A percentile compares a stretch with the other conserved stretches of the same genome.
Conservation (phyloP, 2,888 invertebrate genomes). For the Scaptomyza reducta region DNA sequence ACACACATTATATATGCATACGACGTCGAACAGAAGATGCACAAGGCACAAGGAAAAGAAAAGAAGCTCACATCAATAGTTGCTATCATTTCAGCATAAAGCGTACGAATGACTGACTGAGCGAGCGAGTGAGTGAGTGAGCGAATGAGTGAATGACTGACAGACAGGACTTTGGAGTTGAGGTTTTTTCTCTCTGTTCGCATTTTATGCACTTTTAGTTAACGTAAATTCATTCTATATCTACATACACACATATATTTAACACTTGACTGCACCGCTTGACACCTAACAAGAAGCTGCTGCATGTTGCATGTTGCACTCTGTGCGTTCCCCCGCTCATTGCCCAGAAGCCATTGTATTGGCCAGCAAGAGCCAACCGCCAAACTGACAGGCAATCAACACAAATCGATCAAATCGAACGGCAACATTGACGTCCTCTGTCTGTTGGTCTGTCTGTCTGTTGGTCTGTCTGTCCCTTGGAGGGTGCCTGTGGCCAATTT, state of each 20-base stretch:
- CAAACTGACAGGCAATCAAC: conserved; percentile 75
- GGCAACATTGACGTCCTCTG: conserved; percentile 30
- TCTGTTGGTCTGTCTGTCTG: neutral
- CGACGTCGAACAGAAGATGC: conserved; percentile 43
- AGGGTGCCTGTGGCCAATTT: conserved; percentile 65
- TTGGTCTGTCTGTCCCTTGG: neutral
- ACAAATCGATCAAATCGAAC: conserved; percentile 76
- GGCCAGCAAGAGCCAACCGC: conserved; percentile 31
- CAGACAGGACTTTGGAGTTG: conserved; percentile 54
- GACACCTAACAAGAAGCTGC: conserved; percentile 73
- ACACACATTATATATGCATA: conserved; percentile 49
- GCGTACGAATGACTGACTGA: conserved; percentile 39
- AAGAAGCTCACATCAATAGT: conserved; percentile 50
- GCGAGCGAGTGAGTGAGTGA: conserved; percentile 39
- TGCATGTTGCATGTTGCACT: conserved; percentile 26
- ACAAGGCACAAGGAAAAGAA: conserved; percentile 5
- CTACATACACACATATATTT: conserved; percentile 65
- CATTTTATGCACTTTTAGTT: conserved; percentile 78
- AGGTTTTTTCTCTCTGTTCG: conserved; percentile 20
- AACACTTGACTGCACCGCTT: conserved; percentile 74
- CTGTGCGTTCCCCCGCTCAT: neutral
- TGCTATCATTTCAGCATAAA: conserved; percentile 62
- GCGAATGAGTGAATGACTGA: conserved; percentile 38
- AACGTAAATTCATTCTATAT: conserved; percentile 64
- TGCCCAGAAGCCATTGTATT: conserved; percentile 64